phyloP scores from a whole-genome alignment of 2,797 vertebrate species.

The Macroramphosus scolopax region DNA sequence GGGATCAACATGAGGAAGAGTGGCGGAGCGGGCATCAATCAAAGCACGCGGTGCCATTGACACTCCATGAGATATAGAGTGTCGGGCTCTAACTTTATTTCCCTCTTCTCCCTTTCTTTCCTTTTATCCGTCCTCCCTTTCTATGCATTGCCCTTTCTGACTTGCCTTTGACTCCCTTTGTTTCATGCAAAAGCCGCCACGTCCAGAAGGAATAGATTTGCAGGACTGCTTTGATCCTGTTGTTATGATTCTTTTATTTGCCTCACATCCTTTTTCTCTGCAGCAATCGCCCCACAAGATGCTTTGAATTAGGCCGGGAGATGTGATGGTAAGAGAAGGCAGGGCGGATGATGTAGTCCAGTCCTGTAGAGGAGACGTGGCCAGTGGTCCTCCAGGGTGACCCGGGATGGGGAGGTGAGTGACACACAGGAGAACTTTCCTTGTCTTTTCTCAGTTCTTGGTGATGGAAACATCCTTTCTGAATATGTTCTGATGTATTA shows the following conservation, averaged over 20 bases:
- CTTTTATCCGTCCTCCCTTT: conserved; percentile 38
- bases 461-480: too few species aligned
- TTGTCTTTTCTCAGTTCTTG: too few species aligned
- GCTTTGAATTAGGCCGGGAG: conserved; percentile 84
- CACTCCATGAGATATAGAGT: conserved; percentile 66
- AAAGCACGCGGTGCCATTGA: conserved; percentile 60
- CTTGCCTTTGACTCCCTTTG: conserved; percentile 61
- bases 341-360: too few species aligned
- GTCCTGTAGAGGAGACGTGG: conserved; percentile 5
- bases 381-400: too few species aligned
- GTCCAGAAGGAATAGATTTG: conserved; percentile 91
- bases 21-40: conserved; percentile 64
- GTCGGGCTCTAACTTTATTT: too few species aligned
- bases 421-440: too few species aligned
- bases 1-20: conserved; percentile 32
- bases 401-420: too few species aligned
- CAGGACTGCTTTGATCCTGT: conserved; percentile 85
- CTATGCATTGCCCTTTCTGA: conserved; percentile 51
- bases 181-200: conserved; percentile 76
- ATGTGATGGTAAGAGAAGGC: conserved; percentile 27
- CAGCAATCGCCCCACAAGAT: conserved; percentile 83
- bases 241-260: conserved; percentile 87
- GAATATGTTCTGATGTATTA: too few species aligned
- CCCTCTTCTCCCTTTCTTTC: conserved; percentile 18
- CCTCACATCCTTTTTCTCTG: conserved; percentile 85